These are phyloP conservation scores for Solea senegalensis DNA, from an alignment of 2,113 vertebrate genomes.

Conservation along the genomic window DNA sequence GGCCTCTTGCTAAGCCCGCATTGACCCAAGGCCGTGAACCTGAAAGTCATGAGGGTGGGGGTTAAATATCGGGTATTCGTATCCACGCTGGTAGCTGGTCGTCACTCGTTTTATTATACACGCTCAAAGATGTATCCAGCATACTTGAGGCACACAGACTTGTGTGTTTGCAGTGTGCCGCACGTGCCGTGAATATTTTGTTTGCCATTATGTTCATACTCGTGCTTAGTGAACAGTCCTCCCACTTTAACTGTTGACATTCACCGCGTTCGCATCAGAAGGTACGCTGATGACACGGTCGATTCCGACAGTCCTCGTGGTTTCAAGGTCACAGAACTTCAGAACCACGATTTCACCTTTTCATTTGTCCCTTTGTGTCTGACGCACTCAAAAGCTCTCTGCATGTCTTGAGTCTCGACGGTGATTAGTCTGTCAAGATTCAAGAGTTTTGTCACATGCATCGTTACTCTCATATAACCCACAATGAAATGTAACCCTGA, in stretches of 20 bases:
- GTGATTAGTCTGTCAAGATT: conserved; percentile 21
- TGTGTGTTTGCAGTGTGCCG: conserved; percentile 44
- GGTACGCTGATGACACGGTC: conserved; percentile 32
- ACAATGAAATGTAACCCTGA: too few species aligned
- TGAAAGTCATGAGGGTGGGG: conserved; percentile 14
- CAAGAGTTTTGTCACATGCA: too few species aligned
- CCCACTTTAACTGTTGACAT: conserved; percentile 31
- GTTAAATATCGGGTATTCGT: neutral
- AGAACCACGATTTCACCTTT: neutral
- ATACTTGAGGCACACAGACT: conserved; percentile 1
- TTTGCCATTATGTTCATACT: conserved; percentile 10
- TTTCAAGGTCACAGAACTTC: conserved; percentile 54
- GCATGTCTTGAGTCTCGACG: conserved; percentile 30
- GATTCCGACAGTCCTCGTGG: conserved; percentile 22
- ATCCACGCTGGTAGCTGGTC: neutral
- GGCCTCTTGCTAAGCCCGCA: conserved; percentile 22
- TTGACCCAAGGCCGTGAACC: conserved; percentile 47
- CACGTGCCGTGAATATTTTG: conserved; percentile 33
- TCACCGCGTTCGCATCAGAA: conserved; percentile 9
- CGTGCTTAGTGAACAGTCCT: conserved; percentile 3
- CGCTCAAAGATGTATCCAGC: conserved; percentile 1
- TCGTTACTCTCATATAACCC: too few species aligned
- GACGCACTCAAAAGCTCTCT: conserved; percentile 11
- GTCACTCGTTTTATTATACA: too few species aligned
- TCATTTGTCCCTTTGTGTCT: neutral